Base-by-base conservation (phyloP, 2,113 vertebrate species). In the Candoia aspera region DNA sequence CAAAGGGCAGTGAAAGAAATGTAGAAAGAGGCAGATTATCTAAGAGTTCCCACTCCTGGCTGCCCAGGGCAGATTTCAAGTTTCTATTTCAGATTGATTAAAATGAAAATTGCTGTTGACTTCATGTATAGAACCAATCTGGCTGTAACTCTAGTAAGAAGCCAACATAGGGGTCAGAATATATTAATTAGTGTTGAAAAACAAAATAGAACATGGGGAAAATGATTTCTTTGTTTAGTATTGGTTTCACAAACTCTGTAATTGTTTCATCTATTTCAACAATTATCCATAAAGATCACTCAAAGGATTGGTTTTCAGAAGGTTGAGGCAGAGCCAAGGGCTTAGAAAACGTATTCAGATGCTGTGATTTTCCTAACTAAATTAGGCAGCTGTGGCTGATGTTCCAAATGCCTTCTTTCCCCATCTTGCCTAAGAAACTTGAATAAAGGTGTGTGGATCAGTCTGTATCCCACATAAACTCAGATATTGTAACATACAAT, bases 41-140 rank as follows among this genome's bases (percentile, higher is more conserved):
- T 58, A 79, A n/a, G 23, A 17, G 9, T 73, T 79, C 33, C 13
- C 37, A 60, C 12, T 53, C 12, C 13, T 68, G 42, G 46, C 29
- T 49, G 8, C 54, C 58, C 83, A 86, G n/a, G 9, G 6, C 21
- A 15, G 17, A n/a, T 13, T 83, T 55, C 62, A 60, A 10, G 10
- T 62, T 90, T 84, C 79, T 42, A 19, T 68, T 91, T 23, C 58
- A 91, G 29, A 62, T 90, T 13, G 21, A 58, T 85, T 85, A 55
- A 90, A 84, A 37, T 54, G 59, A n/a, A 68, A 68, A 54, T 53
- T 54, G 64, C 8, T 83, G 19, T 60, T 60, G 29, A 79, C 24
- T 84, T 84, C 57, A n/a, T 91, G 10, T 23, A 54, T 26, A 49
- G 37, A 29, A 91, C 23, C 17, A 86, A 64, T 24, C n/a, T 13